Evolutionary conservation across 1,140 invertebrate genomes (phyloP), one percentile per base, ranked within the genome.

Genomic region (Sminthurinus signatus): DNA sequence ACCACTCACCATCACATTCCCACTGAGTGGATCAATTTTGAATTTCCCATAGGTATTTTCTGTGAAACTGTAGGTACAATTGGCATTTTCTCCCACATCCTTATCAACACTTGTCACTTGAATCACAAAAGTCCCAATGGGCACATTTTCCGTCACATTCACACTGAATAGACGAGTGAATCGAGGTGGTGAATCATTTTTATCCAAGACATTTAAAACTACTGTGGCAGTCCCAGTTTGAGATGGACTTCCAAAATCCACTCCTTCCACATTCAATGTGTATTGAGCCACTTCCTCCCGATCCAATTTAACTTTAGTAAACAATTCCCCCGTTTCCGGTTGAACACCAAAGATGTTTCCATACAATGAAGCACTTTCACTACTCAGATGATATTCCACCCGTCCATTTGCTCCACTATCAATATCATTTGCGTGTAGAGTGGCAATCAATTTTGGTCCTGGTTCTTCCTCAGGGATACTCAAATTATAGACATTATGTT

Each of bases 141-240:
- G 88, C 0, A 90, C 85, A 77, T 98, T 96, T 80, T 98, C 96
- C 0, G 93, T 95, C 0, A 98, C 91, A 74, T 95, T 95, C 0
- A 93, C 89, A 73, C 88, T 93, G 75, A 95, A 96, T 0, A 96
- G 77, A 51, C 92, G 79, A 0, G 92, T 95, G 75, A 98, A 98
- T 64, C 88, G 81, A 0, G 94, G 93, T 12, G 91, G 89, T 76
- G 96, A 95, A 76, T 98, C 94, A 78, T 98, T 97, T 76, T 93
- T 93, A 74, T 97, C 57, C 29, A 27, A 28, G 15, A 97, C 84
- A 4, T 85, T 88, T 0, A 97, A 81, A 17, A 90, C 73, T 0
- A 97, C 87, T 29, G 88, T 92, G 0, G 92, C 85, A 0, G 88
- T 87, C 10, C 93, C 91, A 0, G 88, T 88, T 48, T 91, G 76